These are phyloP conservation scores for Drosophila austrosaltans DNA, from an alignment of 2,888 invertebrate genomes.

Conservation along the genomic window DNA sequence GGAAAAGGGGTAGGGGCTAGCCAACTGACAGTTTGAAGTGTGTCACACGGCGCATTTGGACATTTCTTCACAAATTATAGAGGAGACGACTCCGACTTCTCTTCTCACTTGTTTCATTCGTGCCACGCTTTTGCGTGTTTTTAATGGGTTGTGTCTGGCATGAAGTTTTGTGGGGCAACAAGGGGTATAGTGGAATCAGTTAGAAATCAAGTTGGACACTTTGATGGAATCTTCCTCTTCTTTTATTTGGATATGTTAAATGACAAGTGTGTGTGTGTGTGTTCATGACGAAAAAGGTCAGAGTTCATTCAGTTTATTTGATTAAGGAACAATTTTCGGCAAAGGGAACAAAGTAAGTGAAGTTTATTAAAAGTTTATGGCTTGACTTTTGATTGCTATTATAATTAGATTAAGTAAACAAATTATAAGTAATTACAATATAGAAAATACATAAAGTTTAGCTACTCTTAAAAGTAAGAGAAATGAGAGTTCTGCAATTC, in stretches of 20 bases:
- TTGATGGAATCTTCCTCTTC: constrained; percentile 5
- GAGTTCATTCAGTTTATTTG: constrained; percentile 5
- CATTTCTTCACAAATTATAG: constrained; percentile 60
- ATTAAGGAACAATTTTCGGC: not conserved
- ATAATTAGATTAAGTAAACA: not conserved
- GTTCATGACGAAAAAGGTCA: not conserved
- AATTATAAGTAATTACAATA: not conserved
- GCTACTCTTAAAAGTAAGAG: not conserved
- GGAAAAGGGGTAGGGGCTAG: not conserved
- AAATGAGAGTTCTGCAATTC: too few relatives aligned
- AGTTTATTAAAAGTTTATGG: not conserved
- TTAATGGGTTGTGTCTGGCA: not conserved
- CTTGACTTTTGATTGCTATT: not conserved
- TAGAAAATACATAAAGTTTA: not conserved
- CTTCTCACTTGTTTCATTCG: not conserved
- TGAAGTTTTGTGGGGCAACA: not conserved
- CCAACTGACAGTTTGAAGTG: constrained; percentile 66
- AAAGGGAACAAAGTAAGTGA: not conserved
- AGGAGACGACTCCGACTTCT: constrained; percentile 16
- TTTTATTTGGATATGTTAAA: not conserved
- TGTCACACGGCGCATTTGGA: constrained; percentile 59
- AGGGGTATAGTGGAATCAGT: not conserved
- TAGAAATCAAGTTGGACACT: constrained; percentile 9
- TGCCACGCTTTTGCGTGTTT: constrained; percentile 12
- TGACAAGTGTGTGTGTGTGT: not conserved